phyloP scores from a whole-genome alignment of 2,888 invertebrate genomes.

The Nymphalis urticae region DNA sequence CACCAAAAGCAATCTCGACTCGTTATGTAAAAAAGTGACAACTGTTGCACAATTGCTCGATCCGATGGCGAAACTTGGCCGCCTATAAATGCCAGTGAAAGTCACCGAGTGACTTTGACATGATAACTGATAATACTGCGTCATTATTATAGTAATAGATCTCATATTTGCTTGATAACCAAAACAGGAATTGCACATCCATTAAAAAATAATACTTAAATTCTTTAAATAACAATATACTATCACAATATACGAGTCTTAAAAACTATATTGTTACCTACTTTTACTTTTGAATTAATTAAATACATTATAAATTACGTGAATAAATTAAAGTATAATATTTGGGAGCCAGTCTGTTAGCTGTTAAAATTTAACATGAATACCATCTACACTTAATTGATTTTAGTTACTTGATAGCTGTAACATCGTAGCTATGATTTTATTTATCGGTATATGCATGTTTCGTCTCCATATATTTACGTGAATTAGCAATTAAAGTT shows the following conservation, averaged over 20 bases:
- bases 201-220: neutral
- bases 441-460: neutral
- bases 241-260: no score
- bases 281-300: no score
- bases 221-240: no score
- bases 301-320: no score
- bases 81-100: slow-evolving; percentile 78
- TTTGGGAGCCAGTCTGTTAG: no score
- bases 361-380: no score
- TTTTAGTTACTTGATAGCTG: no score
- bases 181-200: slow-evolving; percentile 7
- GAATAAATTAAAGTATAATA: no score
- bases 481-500: slow-evolving; percentile 28
- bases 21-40: slow-evolving; percentile 78
- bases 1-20: slow-evolving; percentile 34
- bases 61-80: slow-evolving; percentile 76
- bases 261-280: no score
- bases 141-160: slow-evolving; percentile 46
- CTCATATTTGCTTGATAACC: slow-evolving; percentile 2
- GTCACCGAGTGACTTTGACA: slow-evolving; percentile 76
- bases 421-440: no score
- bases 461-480: slow-evolving; percentile 27
- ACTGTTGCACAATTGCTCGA: slow-evolving; percentile 78
- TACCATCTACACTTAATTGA: neutral
- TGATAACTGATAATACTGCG: slow-evolving; percentile 52